Conservation (phyloP, 1,140 invertebrate species). For the Babylonia areolata region DNA sequence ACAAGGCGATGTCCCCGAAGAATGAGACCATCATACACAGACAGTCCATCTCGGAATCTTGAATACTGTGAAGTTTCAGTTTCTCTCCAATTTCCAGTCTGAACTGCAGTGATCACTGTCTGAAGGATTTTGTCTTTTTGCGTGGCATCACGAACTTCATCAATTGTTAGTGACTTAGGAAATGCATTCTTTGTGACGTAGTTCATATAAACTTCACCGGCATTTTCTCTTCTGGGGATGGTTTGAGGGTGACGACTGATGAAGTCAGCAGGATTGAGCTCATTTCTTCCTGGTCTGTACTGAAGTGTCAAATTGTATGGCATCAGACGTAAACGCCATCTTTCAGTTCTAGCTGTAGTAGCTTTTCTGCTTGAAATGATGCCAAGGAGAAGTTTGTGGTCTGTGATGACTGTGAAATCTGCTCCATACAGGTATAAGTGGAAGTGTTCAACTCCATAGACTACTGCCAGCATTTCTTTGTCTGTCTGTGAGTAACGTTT, state of each 20-base stretch:
- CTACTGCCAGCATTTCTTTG: conserved; percentile 69
- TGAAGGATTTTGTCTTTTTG: no score
- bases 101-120: no score
- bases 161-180: no score
- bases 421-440: no score
- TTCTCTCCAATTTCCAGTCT: no score
- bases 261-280: conserved; percentile 53
- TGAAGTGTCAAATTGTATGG: conserved; percentile 45
- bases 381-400: conserved; percentile 59
- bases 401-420: conserved; percentile 65
- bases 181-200: no score
- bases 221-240: conserved; percentile 35
- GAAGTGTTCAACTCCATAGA: conserved; percentile 67
- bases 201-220: conserved; percentile 49
- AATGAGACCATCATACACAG: no score
- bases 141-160: no score
- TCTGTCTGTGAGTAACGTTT: conserved; percentile 74
- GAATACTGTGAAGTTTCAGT: no score
- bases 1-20: no score
- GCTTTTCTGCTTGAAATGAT: conserved; percentile 55
- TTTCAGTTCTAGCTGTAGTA: conserved; percentile 43
- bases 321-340: conserved; percentile 50
- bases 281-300: conserved; percentile 48
- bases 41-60: no score
- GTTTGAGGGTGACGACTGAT: conserved; percentile 49